Conservation (phyloP, 2,888 invertebrate species). For the Craniophora ligustri region DNA sequence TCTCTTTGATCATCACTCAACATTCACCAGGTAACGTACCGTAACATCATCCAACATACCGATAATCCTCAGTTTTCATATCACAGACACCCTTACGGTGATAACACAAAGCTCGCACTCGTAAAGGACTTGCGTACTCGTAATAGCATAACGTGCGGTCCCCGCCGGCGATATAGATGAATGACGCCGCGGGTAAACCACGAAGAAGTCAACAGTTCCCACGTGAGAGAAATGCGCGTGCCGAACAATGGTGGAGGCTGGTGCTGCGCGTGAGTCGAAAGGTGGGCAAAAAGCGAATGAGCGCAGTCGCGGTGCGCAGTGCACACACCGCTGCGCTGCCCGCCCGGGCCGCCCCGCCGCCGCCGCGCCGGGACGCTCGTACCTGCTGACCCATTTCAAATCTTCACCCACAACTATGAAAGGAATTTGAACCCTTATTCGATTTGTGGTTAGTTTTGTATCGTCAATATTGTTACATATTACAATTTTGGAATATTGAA, state of each 20-base stretch:
- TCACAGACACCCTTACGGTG: conserved; percentile 60
- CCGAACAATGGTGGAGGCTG: conserved; percentile 80
- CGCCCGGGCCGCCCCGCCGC: too few relatives aligned
- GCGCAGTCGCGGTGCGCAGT: conserved; percentile 67
- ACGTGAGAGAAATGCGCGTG: conserved; percentile 85
- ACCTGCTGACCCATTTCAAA: conserved; percentile 86
- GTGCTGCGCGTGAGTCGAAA: conserved; percentile 88
- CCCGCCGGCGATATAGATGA: conserved; percentile 67
- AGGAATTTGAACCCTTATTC: conserved; percentile 59
- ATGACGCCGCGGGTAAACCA: conserved; percentile 76
- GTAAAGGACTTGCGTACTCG: conserved; percentile 33
- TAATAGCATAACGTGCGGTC: conserved; percentile 71
- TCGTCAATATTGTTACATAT: too few relatives aligned
- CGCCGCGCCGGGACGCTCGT: conserved; percentile 55
- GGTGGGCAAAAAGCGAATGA: conserved; percentile 88
- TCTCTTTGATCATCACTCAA: conserved; percentile 83
- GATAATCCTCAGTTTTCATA: conserved; percentile 72
- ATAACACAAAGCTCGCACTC: conserved; percentile 65
- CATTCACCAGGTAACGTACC: conserved; percentile 69
- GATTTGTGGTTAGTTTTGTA: conserved; percentile 6
- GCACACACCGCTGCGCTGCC: conserved; percentile 54
- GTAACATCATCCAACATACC: conserved; percentile 70
- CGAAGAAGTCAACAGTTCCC: conserved; percentile 80
- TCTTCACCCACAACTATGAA: conserved; percentile 58
- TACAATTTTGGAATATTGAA: too few relatives aligned